These are phyloP conservation scores for Phalacrocorax aristotelis DNA, from an alignment of 2,113 vertebrate species.

Conservation along the genomic window DNA sequence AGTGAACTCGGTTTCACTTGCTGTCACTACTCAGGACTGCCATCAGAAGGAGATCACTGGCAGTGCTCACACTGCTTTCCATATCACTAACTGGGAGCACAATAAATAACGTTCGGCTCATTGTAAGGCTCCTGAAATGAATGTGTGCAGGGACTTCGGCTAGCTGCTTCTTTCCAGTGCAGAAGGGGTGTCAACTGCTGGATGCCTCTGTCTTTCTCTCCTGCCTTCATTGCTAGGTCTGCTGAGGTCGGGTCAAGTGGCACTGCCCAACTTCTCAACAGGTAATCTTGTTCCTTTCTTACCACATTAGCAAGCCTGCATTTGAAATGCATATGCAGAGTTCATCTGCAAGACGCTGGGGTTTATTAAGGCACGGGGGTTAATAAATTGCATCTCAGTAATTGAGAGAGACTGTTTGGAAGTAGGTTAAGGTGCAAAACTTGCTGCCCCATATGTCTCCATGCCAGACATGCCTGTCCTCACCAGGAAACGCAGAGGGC, in stretches of 20 bases:
- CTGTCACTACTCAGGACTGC: slow-evolving; percentile 36
- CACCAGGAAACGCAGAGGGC: not conserved
- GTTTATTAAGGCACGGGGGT: not conserved
- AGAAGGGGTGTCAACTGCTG: not conserved
- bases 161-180: not conserved
- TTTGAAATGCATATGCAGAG: not conserved
- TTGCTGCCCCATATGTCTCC: accelerated
- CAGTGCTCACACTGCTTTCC: not conserved
- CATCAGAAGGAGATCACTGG: slow-evolving; percentile 24
- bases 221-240: not conserved
- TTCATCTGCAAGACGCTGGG: not conserved
- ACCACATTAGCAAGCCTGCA: accelerated
- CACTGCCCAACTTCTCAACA: not conserved
- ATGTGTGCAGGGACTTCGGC: not conserved
- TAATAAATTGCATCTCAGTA: not conserved
- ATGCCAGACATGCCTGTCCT: not conserved
- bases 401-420: not conserved
- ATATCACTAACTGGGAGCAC: not conserved
- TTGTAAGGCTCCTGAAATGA: slow-evolving; percentile 30
- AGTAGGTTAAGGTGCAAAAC: not conserved
- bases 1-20: not conserved
- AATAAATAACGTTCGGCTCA: not conserved
- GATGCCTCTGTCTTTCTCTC: not conserved
- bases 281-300: slow-evolving; percentile 44
- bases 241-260: not conserved